Evolutionary conservation across 1,140 invertebrate species (phyloP).

Genomic region (Neodiprion pinetum): DNA sequence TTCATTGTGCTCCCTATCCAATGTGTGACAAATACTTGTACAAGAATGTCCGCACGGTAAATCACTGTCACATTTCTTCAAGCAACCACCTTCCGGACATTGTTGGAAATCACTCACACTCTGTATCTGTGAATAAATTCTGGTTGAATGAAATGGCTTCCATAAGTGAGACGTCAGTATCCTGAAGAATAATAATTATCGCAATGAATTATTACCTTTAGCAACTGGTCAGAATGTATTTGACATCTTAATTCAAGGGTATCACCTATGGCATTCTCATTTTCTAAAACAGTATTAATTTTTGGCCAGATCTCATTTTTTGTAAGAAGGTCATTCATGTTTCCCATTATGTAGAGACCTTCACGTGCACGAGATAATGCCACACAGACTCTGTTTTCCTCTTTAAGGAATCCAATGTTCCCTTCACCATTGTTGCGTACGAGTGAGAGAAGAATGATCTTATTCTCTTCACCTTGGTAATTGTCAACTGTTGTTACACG

Average conservation of each 20-base stretch:
- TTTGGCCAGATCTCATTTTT: constrained; percentile 64
- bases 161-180: too few relatives aligned
- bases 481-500: constrained; percentile 79
- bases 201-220: constrained; percentile 34
- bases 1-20: constrained; percentile 56
- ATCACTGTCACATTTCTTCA: constrained; percentile 49
- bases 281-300: constrained; percentile 58
- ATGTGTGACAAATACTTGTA: constrained; percentile 62
- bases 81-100: constrained; percentile 63
- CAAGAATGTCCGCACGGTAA: constrained; percentile 66
- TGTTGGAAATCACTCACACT: constrained; percentile 54
- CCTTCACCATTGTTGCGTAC: constrained; percentile 76
- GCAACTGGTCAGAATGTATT: constrained; percentile 53
- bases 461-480: constrained; percentile 86
- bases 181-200: not conserved
- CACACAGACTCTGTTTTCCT: constrained; percentile 82
- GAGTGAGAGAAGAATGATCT: constrained; percentile 84
- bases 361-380: constrained; percentile 82
- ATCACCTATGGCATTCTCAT: constrained; percentile 55
- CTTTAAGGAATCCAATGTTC: constrained; percentile 80
- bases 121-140: constrained; percentile 31
- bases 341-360: constrained; percentile 73
- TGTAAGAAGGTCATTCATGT: constrained; percentile 67
- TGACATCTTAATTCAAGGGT: constrained; percentile 59
- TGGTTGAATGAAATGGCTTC: not conserved